Conservation (phyloP, 2,113 vertebrate genomes). For the Caretta caretta region DNA sequence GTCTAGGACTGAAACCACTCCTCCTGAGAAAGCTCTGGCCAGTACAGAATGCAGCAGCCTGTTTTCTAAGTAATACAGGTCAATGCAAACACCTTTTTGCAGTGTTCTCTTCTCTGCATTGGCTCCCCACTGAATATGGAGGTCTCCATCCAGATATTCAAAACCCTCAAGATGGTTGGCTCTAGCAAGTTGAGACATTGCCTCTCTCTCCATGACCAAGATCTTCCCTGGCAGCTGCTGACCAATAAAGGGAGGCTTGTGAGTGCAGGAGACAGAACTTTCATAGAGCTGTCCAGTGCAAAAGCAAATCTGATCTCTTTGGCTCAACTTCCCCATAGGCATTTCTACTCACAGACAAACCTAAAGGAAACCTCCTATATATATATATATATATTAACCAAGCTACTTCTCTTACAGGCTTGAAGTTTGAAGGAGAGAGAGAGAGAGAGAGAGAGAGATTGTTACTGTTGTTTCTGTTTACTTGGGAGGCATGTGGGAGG, state of each 20-base stretch:
- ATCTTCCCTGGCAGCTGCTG: neutral
- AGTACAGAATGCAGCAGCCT: neutral
- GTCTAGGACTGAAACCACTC: neutral
- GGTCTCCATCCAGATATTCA: neutral
- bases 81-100: neutral
- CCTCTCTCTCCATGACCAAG: neutral
- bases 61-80: neutral
- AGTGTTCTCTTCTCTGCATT: neutral
- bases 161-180: neutral
- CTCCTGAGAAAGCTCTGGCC: neutral
- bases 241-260: neutral
- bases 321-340: neutral
- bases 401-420: neutral
- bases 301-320: neutral
- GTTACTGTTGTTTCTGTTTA: neutral
- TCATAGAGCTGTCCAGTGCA: neutral
- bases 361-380: neutral
- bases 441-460: neutral
- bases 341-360: neutral
- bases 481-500: neutral
- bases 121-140: neutral
- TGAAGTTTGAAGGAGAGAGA: neutral
- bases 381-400: neutral
- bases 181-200: neutral
- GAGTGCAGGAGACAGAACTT: neutral